These are phyloP conservation scores for Enhydra lutris DNA, from an alignment of 2,113 vertebrate species.

Conservation along the genomic window DNA sequence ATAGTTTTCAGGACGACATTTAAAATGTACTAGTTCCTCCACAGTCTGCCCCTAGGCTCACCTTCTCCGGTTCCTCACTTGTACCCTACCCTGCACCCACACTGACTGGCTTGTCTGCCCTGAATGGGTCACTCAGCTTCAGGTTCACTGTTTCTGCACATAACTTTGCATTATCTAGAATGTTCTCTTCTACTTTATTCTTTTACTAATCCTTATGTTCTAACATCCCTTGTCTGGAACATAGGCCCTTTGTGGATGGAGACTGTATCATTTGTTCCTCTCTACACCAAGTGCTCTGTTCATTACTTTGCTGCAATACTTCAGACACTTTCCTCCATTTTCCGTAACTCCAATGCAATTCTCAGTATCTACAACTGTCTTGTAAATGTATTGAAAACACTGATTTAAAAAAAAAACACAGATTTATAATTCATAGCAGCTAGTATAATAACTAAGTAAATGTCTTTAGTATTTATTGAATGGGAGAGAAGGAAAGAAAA, in stretches of 20 bases:
- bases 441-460: background rate
- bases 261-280: background rate
- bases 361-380: background rate
- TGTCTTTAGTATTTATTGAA: background rate
- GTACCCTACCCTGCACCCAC: background rate
- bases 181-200: background rate
- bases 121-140: background rate
- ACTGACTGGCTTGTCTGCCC: background rate
- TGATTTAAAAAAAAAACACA: background rate
- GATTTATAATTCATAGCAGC: background rate
- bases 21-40: background rate
- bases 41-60: background rate
- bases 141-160: background rate
- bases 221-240: background rate
- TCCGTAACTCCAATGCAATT: background rate
- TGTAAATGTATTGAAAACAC: background rate
- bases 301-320: background rate
- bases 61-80: background rate
- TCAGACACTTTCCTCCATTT: background rate
- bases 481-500: background rate
- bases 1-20: background rate
- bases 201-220: background rate
- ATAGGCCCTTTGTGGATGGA: background rate
- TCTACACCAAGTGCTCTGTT: background rate
- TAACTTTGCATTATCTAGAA: background rate